Conservation (phyloP, 2,888 invertebrate species). For the Aphodius sticticus region DNA sequence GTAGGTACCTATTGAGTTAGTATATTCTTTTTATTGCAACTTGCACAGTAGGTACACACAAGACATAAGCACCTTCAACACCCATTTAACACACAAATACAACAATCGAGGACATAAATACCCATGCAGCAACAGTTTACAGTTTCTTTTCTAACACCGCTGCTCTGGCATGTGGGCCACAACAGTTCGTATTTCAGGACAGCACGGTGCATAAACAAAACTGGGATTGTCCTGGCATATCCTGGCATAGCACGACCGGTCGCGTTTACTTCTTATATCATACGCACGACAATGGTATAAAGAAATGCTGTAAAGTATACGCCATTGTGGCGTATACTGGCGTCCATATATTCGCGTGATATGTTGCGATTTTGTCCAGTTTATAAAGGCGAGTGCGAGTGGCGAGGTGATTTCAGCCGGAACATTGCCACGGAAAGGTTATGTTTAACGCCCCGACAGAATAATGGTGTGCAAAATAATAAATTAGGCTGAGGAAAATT, state of each 20-base stretch:
- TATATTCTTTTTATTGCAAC: too few species aligned
- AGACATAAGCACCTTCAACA: not conserved
- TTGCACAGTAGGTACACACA: not conserved
- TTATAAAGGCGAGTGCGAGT: not conserved
- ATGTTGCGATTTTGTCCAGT: slow-evolving; percentile 4
- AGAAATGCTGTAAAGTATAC: not conserved
- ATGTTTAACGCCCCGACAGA: not conserved
- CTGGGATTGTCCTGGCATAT: not conserved
- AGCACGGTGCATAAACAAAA: not conserved
- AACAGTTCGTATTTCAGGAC: not conserved
- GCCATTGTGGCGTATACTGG: not conserved
- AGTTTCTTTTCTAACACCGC: not conserved
- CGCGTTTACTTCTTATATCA: not conserved
- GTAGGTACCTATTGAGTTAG: too few species aligned
- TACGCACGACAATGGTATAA: not conserved
- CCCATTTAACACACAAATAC: not conserved
- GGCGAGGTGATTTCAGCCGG: not conserved
- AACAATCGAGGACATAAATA: not conserved
- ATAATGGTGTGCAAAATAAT: not conserved
- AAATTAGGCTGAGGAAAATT: too few species aligned
- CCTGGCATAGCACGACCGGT: not conserved
- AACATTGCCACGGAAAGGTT: not conserved
- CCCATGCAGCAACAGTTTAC: not conserved
- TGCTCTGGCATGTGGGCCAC: not conserved
- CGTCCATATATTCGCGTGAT: not conserved